Evolutionary conservation across 2,888 invertebrate genomes (phyloP).

Genomic region (Pyralis farinalis): DNA sequence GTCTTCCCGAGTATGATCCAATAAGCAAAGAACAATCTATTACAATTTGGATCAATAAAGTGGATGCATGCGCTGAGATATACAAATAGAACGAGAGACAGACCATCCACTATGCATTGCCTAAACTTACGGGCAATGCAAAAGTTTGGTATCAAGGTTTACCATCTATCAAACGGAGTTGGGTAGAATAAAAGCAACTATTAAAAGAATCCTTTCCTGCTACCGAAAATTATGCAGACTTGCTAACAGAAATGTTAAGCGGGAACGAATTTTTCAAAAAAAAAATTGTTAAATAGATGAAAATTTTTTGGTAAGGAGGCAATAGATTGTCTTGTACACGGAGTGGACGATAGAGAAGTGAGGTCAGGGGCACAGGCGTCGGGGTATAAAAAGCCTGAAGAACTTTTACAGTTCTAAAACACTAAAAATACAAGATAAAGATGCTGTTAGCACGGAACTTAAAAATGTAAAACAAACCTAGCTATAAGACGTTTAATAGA

Average conservation of each 20-base stretch:
- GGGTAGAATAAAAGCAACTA: conserved; percentile 12
- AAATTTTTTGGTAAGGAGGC: conserved; percentile 6
- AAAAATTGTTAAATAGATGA: too few species aligned
- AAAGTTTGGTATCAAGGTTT: conserved; percentile 14
- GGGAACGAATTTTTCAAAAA: conserved; percentile 14
- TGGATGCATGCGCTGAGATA: too few species aligned
- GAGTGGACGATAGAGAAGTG: conserved; percentile 14
- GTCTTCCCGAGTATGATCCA: conserved; percentile 8
- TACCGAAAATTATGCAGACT: too few species aligned
- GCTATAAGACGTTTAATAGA: too few species aligned
- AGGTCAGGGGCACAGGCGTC: conserved; percentile 10
- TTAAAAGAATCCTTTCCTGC: too few species aligned
- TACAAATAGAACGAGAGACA: conserved; percentile 9
- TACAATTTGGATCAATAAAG: conserved; percentile 1
- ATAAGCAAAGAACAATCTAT: conserved; percentile 2
- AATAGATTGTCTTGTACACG: conserved; percentile 15
- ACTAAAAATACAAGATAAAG: not conserved
- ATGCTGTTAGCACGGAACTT: not conserved
- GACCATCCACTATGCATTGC: too few species aligned
- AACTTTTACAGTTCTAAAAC: too few species aligned
- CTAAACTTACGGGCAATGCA: conserved; percentile 8
- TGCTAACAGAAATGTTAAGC: conserved; percentile 17
- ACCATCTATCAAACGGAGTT: conserved; percentile 8
- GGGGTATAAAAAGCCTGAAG: conserved; percentile 4
- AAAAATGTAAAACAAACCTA: too few species aligned